Evolutionary conservation across 2,797 vertebrate genomes (phyloP).

Genomic region (Crenichthys baileyi): DNA sequence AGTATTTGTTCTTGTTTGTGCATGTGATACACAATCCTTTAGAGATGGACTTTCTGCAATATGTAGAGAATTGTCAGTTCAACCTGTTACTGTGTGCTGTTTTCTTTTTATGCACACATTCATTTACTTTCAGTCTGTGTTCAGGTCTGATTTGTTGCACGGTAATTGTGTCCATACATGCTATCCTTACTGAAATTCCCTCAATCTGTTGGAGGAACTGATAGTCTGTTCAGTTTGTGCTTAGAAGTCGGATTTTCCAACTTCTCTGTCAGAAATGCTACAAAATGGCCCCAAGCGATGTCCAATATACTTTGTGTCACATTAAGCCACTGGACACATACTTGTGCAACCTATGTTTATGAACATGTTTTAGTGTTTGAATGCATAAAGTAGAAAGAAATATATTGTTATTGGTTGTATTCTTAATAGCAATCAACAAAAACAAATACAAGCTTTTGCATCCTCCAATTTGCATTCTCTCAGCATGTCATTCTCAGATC

Average conservation of each 20-base stretch:
- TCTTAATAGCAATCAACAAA: background rate
- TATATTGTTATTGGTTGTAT: background rate
- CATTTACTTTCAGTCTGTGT: slow-evolving; percentile 44
- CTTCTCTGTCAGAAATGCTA: background rate
- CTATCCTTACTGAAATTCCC: slow-evolving; percentile 59
- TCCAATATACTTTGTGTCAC: background rate
- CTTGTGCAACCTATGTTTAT: background rate
- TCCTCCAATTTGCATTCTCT: background rate
- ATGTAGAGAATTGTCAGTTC: slow-evolving; percentile 49
- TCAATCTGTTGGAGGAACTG: slow-evolving; percentile 55
- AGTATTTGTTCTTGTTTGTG: slow-evolving; percentile 41
- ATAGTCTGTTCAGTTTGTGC: background rate
- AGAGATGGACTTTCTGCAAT: slow-evolving; percentile 52
- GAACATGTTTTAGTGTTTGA: background rate
- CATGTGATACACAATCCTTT: slow-evolving; percentile 51
- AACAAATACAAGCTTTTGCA: background rate
- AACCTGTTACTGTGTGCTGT: slow-evolving; percentile 73
- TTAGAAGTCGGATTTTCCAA: background rate
- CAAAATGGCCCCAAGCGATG: background rate
- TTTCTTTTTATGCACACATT: slow-evolving; percentile 49
- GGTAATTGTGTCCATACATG: slow-evolving; percentile 72
- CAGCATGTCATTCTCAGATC: background rate
- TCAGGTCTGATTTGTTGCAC: slow-evolving; percentile 69
- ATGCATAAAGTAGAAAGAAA: background rate
- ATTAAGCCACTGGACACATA: background rate